Percentiles rank a stretch among this genome's conserved stretches.
Conservation (phyloP, 2,888 invertebrate species). For the Helleia helle region DNA sequence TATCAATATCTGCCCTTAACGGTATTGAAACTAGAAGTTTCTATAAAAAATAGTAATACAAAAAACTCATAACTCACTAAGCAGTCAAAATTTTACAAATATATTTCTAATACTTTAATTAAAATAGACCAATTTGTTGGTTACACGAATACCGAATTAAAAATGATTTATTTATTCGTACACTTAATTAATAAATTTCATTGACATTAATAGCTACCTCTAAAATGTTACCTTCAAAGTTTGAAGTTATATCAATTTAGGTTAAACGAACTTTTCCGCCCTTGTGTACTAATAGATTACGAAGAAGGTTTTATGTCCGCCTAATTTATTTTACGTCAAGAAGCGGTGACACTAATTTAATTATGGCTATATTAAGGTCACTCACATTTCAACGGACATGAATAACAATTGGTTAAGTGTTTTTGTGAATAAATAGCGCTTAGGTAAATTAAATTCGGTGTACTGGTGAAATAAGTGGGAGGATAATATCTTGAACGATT, state of each 20-base stretch:
- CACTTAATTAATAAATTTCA: not conserved
- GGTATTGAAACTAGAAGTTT: too few species aligned
- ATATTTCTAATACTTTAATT: too few species aligned
- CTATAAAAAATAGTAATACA: too few species aligned
- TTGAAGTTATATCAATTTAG: not conserved
- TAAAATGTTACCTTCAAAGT: not conserved
- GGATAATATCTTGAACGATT: too few species aligned
- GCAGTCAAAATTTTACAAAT: too few species aligned
- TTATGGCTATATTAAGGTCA: slow-evolving; percentile 53
- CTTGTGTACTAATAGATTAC: slow-evolving; percentile 35
- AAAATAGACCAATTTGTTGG: too few species aligned
- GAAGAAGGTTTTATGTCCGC: slow-evolving; percentile 36
- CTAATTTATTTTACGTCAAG: slow-evolving; percentile 55
- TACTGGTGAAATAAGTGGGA: too few species aligned
- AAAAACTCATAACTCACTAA: too few species aligned
- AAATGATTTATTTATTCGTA: not conserved
- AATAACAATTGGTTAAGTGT: slow-evolving; percentile 1
- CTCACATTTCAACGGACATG: slow-evolving; percentile 31
- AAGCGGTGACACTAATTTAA: slow-evolving; percentile 56
- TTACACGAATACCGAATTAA: too few species aligned
- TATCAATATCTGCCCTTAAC: too few species aligned
- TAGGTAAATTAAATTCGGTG: too few species aligned
- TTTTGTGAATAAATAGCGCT: too few species aligned
- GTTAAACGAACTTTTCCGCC: not conserved
- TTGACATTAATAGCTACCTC: not conserved